Evolutionary conservation across 2,113 vertebrate genomes (phyloP), one percentile per base, ranked within the genome.

Genomic region (Theristicus caerulescens): DNA sequence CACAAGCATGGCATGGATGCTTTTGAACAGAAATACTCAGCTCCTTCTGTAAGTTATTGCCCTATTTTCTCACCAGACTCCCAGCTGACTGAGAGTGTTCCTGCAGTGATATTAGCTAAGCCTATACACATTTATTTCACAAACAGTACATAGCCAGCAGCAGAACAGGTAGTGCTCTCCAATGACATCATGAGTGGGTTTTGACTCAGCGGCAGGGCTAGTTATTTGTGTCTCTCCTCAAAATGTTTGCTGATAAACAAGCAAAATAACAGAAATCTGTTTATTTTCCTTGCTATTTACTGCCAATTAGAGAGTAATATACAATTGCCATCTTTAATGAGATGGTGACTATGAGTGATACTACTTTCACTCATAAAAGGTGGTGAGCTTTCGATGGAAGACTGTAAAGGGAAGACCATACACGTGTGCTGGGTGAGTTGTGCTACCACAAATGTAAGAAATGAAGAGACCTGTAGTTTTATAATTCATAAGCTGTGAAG

Each of bases 11-110:
- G 24, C 86, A 72, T 46, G 57, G 79, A 82, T 88, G 93, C 55
- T 90, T 86, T 83, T 85, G 69, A 92, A 83, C 72, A 96, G 81
- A 97, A 97, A 93, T 44, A 59, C 16, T 90, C 40, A 24, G 27
- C 38, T 82, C 10, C 81, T 96, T 57, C 86, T 70, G 76, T 36
- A 91, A 90, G 82, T 57, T 59, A 79, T 22, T 79, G 76, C 78
- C 57, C 27, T 36, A 36, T 80, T 57, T 61, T 89, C 80, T 84
- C 49, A 44, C 29, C 59, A 84, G 76, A 57, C 84, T 84, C 65
- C 42, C 91, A 62, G 55, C 38, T 84, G 67, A 70, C 44, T 72
- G 46, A 42, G 79, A 73, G 55, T 9, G 24, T 31, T 80, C 71
- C 74, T 82, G 25, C 92, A 73, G 73, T 74, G 81, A 44, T 31